Conservation (phyloP, 1,140 invertebrate species). For the Hetaerina americana region DNA sequence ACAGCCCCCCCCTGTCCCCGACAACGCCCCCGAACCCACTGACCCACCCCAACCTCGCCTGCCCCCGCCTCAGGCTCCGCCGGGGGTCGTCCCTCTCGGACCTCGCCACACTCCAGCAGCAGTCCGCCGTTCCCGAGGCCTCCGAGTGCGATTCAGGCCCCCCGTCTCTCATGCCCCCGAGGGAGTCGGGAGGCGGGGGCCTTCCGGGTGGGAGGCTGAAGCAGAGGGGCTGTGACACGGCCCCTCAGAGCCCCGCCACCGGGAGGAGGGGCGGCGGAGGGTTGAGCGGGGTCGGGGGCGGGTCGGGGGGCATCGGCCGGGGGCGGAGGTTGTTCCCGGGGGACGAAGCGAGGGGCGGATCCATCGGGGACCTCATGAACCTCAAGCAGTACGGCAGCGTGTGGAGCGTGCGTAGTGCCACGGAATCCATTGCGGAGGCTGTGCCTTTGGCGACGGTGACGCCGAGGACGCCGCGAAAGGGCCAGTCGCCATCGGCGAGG, state of each 20-base stretch:
- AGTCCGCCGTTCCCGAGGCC: slow-evolving; percentile 24
- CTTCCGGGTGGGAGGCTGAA: not conserved
- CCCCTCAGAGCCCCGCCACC: slow-evolving; percentile 36
- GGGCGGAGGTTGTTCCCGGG: not conserved
- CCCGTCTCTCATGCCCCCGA: not conserved
- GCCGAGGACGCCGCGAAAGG: slow-evolving; percentile 25
- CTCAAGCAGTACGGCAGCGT: slow-evolving; percentile 51
- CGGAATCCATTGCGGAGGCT: slow-evolving; percentile 46
- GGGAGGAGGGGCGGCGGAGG: slow-evolving; percentile 25
- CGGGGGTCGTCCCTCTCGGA: slow-evolving; percentile 58
- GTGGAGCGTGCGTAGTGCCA: slow-evolving; percentile 42
- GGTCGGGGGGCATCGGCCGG: not conserved
- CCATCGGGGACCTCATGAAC: slow-evolving; percentile 67
- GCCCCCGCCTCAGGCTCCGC: slow-evolving; percentile 36
- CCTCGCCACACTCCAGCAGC: slow-evolving; percentile 42
- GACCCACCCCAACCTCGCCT: slow-evolving; percentile 2
- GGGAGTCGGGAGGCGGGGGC: not conserved
- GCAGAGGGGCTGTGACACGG: not conserved
- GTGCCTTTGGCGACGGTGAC: slow-evolving; percentile 59
- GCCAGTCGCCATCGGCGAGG: not conserved
- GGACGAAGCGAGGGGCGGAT: slow-evolving; percentile 32
- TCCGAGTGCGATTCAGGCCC: slow-evolving; percentile 33
- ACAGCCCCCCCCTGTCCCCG: no score
- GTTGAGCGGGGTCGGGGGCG: no score
- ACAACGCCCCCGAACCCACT: slow-evolving; percentile 19